Percentiles rank a stretch among this genome's conserved stretches.
phyloP scores from a whole-genome alignment of 2,888 invertebrate genomes.

The Cerastis rubricosa region DNA sequence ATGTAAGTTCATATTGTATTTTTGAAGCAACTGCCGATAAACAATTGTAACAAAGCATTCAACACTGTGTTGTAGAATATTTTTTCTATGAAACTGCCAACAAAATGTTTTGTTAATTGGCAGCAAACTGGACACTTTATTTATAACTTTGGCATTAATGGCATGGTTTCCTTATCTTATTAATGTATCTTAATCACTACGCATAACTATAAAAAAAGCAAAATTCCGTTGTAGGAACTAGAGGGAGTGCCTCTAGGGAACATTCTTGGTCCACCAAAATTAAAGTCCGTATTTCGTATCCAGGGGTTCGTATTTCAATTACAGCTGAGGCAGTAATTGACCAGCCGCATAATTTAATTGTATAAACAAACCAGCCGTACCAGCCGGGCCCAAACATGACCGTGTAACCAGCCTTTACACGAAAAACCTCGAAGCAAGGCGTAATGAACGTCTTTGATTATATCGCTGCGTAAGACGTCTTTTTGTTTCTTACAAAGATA shows the following conservation, averaged over 20 bases:
- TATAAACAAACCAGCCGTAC: constrained; percentile 60
- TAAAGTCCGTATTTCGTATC: constrained; percentile 39
- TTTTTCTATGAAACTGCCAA: constrained; percentile 20
- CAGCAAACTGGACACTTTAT: not conserved
- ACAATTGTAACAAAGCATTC: constrained; percentile 69
- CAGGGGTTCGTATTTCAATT: constrained; percentile 56
- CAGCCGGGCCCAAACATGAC: constrained; percentile 68
- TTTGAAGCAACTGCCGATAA: constrained; percentile 29
- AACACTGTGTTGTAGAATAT: constrained; percentile 35
- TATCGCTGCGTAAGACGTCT: constrained; percentile 41
- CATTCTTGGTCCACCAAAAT: constrained; percentile 25
- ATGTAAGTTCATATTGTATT: constrained; percentile 61
- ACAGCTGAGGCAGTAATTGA: constrained; percentile 75
- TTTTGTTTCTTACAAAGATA: constrained; percentile 19
- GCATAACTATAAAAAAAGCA: not conserved
- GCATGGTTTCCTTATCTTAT: not conserved
- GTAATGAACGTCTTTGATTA: constrained; percentile 63
- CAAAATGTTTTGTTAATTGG: not conserved
- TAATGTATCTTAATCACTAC: not conserved
- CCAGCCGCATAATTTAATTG: constrained; percentile 68
- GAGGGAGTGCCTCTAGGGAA: constrained; percentile 20
- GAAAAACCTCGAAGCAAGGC: constrained; percentile 40
- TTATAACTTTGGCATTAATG: not conserved
- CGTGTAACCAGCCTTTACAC: constrained; percentile 43
- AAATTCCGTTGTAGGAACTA: not conserved